phyloP scores from a whole-genome alignment of 1,140 invertebrate genomes.

The Drosophila albomicans region DNA sequence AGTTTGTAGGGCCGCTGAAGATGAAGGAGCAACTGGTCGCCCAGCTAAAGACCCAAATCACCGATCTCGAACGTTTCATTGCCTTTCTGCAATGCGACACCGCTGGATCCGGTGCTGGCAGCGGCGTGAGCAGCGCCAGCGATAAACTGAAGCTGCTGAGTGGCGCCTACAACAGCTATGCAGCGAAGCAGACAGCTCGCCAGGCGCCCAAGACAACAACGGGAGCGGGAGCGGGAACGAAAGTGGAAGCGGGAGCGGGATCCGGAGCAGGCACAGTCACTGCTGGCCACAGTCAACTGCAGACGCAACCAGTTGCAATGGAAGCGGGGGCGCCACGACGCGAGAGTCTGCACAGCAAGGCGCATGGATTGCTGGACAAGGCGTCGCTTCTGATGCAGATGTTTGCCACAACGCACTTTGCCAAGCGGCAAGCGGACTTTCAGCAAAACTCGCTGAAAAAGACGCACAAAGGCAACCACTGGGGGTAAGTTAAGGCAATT shows the following conservation, averaged over 20 bases:
- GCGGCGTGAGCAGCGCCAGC: slow-evolving; percentile 21
- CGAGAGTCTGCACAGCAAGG: slow-evolving; percentile 79
- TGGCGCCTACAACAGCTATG: slow-evolving; percentile 80
- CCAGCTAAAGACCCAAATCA: slow-evolving; percentile 98
- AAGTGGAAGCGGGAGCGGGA: not conserved
- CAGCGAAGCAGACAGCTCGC: slow-evolving; percentile 75
- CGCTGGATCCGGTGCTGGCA: slow-evolving; percentile 32
- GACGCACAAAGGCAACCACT: slow-evolving; percentile 94
- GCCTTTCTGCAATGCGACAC: slow-evolving; percentile 95
- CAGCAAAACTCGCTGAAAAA: slow-evolving; percentile 94
- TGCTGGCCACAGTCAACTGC: not conserved
- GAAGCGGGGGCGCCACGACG: slow-evolving; percentile 12
- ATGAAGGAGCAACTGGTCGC: slow-evolving; percentile 98
- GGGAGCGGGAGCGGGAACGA: not conserved
- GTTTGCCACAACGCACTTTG: slow-evolving; percentile 96
- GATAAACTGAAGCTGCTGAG: slow-evolving; percentile 67
- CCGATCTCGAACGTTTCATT: slow-evolving; percentile 98
- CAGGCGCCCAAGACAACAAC: slow-evolving; percentile 35
- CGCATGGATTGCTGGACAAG: slow-evolving; percentile 90
- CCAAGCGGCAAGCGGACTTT: slow-evolving; percentile 87
- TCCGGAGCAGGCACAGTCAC: too few relatives aligned
- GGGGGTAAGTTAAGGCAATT: slow-evolving; percentile 88
- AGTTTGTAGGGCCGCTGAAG: slow-evolving; percentile 97
- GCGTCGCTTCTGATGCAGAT: slow-evolving; percentile 95
- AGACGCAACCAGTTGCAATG: not conserved